Evolutionary conservation across 2,888 invertebrate species (phyloP).

Genomic region (Chloroclysta siterata): DNA sequence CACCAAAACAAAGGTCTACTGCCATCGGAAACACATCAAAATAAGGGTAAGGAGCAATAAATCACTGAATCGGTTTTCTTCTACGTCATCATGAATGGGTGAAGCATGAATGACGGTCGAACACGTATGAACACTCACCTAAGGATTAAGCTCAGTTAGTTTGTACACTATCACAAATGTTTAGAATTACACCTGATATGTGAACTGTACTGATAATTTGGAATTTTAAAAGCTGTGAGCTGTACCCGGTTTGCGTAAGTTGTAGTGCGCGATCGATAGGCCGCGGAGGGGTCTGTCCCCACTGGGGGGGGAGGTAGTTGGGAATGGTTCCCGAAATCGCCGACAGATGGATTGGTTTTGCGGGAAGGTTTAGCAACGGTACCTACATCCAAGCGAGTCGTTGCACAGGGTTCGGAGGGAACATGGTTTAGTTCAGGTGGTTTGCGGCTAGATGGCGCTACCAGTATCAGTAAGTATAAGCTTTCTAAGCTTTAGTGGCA

Average conservation of each 20-base stretch:
- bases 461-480: constrained; percentile 11
- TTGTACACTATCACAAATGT: constrained; percentile 42
- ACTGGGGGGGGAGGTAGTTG: constrained; percentile 44
- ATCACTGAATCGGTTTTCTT: constrained; percentile 50
- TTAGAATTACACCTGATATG: constrained; percentile 60
- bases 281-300: constrained; percentile 39
- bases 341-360: constrained; percentile 70
- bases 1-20: constrained; percentile 34
- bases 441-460: constrained; percentile 37
- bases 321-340: constrained; percentile 57
- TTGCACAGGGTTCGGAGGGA: constrained; percentile 11
- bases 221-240: constrained; percentile 59
- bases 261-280: constrained; percentile 76
- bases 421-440: constrained; percentile 3
- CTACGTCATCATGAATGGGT: constrained; percentile 68
- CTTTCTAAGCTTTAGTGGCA: neutral
- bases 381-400: constrained; percentile 35
- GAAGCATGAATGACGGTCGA: constrained; percentile 51
- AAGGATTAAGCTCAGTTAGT: constrained; percentile 8
- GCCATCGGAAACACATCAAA: constrained; percentile 44
- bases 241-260: constrained; percentile 71
- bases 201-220: constrained; percentile 56
- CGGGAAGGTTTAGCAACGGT: constrained; percentile 39
- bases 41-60: constrained; percentile 51
- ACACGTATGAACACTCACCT: constrained; percentile 59